Conservation (phyloP, 2,888 invertebrate species). For the Cryptus armator region DNA sequence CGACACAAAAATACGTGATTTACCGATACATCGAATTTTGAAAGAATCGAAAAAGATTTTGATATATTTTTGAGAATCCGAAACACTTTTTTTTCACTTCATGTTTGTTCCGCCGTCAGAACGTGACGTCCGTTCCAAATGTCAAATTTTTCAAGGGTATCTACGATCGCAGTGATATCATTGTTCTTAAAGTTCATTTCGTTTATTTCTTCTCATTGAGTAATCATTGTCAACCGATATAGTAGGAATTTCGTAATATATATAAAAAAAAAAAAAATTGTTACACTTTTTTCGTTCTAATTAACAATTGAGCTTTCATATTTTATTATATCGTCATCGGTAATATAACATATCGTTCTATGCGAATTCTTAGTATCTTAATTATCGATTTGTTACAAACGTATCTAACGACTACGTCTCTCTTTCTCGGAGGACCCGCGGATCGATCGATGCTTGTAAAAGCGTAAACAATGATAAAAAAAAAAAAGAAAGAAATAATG, state of each 20-base stretch:
- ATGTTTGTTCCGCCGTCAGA: conserved; percentile 28
- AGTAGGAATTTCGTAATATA: too few species aligned
- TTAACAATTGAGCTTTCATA: conserved; percentile 66
- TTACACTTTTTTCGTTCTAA: conserved; percentile 59
- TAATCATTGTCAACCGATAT: background rate
- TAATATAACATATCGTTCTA: conserved; percentile 50
- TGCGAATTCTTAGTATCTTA: conserved; percentile 24
- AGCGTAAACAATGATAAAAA: conserved; percentile 1
- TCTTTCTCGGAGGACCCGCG: conserved; percentile 32
- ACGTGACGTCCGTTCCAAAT: background rate
- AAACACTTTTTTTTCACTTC: conserved; percentile 54
- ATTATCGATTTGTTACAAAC: conserved; percentile 55
- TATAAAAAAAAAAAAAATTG: conserved; percentile 9
- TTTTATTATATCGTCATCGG: conserved; percentile 56
- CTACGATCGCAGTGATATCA: conserved; percentile 5
- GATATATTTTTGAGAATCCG: background rate
- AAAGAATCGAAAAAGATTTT: conserved; percentile 32
- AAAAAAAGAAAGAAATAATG: conserved; percentile 31
- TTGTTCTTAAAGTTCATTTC: background rate
- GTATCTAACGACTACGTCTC: conserved; percentile 41
- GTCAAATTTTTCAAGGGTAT: conserved; percentile 44
- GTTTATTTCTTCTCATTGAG: background rate
- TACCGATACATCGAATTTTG: conserved; percentile 31
- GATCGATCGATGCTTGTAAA: conserved; percentile 49
- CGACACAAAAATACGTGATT: background rate